Percentiles rank a stretch among this genome's conserved stretches.
phyloP scores from a whole-genome alignment of 2,113 vertebrate species.

The Bettongia penicillata region DNA sequence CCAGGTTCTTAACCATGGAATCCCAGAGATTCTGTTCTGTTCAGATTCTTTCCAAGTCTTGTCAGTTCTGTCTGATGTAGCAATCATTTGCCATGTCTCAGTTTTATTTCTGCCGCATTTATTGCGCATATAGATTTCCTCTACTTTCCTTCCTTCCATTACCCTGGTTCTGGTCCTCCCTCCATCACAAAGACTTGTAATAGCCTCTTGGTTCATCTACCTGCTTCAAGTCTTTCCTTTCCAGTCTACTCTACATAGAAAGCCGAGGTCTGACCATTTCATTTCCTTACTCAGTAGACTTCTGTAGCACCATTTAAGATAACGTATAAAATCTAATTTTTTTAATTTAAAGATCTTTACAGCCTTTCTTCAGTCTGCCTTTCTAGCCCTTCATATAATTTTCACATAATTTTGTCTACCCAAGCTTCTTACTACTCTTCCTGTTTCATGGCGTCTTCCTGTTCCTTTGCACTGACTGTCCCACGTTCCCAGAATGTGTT shows the following conservation, averaged over 20 bases:
- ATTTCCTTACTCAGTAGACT: background rate
- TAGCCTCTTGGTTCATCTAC: background rate
- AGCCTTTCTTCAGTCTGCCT: background rate
- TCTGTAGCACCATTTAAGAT: background rate
- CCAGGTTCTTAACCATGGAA: background rate
- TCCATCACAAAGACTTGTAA: background rate
- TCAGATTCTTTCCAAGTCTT: background rate
- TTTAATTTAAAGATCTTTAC: background rate
- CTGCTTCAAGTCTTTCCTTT: background rate
- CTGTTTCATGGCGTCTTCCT: background rate
- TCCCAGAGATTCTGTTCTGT: background rate
- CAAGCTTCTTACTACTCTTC: background rate
- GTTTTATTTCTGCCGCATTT: background rate
- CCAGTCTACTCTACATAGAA: background rate
- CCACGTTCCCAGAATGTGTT: background rate
- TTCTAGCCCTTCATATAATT: background rate
- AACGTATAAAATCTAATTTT: background rate
- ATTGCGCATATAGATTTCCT: background rate
- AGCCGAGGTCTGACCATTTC: background rate
- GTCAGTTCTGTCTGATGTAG: background rate
- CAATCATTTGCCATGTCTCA: background rate
- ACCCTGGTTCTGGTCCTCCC: background rate
- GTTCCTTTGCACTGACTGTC: background rate
- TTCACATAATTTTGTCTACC: background rate
- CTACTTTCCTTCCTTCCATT: background rate